Conservation (phyloP, 2,797 vertebrate genomes). For the Miopithecus talapoin region DNA sequence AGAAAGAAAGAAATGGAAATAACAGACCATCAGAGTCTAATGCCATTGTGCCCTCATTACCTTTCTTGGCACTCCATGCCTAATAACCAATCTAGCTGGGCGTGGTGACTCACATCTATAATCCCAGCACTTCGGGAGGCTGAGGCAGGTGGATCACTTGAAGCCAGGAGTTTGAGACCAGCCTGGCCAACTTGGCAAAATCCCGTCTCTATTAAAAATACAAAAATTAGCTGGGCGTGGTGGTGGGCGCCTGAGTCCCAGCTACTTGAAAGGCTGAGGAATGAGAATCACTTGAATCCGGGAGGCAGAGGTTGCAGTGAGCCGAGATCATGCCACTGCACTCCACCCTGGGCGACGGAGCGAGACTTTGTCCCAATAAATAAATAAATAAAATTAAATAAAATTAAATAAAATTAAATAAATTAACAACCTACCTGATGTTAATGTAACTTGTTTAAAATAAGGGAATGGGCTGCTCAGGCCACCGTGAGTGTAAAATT, state of each 20-base stretch:
- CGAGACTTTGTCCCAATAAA: not conserved
- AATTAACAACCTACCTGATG: not conserved
- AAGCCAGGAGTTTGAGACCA: not conserved
- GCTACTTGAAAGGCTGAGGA: not conserved
- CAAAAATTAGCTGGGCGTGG: not conserved
- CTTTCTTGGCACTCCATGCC: not conserved
- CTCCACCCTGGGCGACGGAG: not conserved
- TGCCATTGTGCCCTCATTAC: not conserved
- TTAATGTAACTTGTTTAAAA: not conserved
- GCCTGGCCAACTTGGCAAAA: not conserved
- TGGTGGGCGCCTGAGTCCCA: not conserved
- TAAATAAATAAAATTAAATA: not conserved
- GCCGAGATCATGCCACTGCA: not conserved
- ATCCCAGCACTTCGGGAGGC: not conserved
- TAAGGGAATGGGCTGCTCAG: not conserved
- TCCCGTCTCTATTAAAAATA: not conserved
- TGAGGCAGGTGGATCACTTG: not conserved
- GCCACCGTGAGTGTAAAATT: not conserved
- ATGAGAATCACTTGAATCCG: not conserved
- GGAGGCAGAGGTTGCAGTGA: not conserved
- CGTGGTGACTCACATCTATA: not conserved
- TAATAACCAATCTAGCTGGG: not conserved
- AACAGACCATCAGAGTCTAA: not conserved
- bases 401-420: not conserved
- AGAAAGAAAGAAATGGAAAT: not conserved